Conservation (phyloP, 2,797 vertebrate genomes). For the Malurus leucopterus region DNA sequence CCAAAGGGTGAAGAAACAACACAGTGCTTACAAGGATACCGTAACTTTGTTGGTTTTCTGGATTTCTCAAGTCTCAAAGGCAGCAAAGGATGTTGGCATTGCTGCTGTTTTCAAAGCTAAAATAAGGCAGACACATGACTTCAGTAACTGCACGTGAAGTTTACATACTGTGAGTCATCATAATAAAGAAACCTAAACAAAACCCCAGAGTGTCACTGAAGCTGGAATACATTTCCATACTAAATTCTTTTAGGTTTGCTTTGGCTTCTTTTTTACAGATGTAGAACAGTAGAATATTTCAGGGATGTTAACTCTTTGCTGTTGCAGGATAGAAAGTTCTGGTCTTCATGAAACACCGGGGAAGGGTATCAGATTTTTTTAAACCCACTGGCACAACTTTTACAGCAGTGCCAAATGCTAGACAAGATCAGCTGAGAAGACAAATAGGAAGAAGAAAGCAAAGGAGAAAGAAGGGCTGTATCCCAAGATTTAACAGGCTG, state of each 20-base stretch:
- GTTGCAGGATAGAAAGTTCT: background rate
- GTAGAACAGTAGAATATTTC: background rate
- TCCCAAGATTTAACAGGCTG: background rate
- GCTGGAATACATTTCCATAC: slow-evolving; percentile 8
- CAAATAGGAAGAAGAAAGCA: background rate
- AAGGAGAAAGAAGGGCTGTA: background rate
- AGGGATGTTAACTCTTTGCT: background rate
- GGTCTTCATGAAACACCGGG: background rate
- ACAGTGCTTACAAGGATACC: background rate
- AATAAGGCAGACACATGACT: slow-evolving; percentile 13
- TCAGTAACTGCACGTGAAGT: background rate
- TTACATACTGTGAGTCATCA: slow-evolving; percentile 5
- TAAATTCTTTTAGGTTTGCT: background rate
- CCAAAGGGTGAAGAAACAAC: background rate
- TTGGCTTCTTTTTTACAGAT: slow-evolving; percentile 20
- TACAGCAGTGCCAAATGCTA: background rate
- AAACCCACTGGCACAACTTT: background rate
- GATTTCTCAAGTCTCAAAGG: background rate
- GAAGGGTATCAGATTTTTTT: background rate
- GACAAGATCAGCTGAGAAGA: background rate
- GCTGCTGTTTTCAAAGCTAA: slow-evolving; percentile 14
- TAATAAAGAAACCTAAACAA: slow-evolving; percentile 40
- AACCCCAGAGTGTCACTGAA: slow-evolving; percentile 10
- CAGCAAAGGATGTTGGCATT: background rate
- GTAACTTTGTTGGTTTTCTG: background rate